Evolutionary conservation across 1,140 invertebrate genomes (phyloP).

Genomic region (Brachionus angularis): DNA sequence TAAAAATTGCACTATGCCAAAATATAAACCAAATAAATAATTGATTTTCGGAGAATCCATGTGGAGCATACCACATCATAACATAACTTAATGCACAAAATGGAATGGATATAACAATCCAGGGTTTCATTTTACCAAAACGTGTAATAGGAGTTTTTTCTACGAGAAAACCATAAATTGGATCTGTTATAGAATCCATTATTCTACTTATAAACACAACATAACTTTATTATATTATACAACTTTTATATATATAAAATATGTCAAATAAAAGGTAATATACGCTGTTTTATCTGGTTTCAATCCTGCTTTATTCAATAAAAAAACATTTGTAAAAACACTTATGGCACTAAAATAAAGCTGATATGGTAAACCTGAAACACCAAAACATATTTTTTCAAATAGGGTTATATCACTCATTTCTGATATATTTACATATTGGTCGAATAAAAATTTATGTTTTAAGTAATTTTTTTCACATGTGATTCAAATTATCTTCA

Average conservation of each 20-base stretch:
- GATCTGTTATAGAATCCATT: slow-evolving; percentile 37
- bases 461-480: too few relatives aligned
- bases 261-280: background rate
- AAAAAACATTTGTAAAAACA: slow-evolving; percentile 32
- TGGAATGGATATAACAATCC: slow-evolving; percentile 23
- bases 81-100: slow-evolving; percentile 34
- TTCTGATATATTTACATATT: too few relatives aligned
- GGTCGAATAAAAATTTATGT: too few relatives aligned
- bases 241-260: background rate
- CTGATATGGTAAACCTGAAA: slow-evolving; percentile 36
- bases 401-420: too few relatives aligned
- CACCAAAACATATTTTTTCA: slow-evolving; percentile 10
- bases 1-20: slow-evolving; percentile 34
- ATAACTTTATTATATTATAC: background rate
- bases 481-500: too few relatives aligned
- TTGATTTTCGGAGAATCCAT: slow-evolving; percentile 11
- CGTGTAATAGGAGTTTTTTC: slow-evolving; percentile 22
- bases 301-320: slow-evolving; percentile 9
- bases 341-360: slow-evolving; percentile 35
- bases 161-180: slow-evolving; percentile 27
- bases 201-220: slow-evolving; percentile 34
- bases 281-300: slow-evolving; percentile 35
- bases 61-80: slow-evolving; percentile 41
- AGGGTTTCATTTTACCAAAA: slow-evolving; percentile 43
- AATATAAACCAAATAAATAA: slow-evolving; percentile 16